Percentiles rank a stretch among this genome's conserved stretches.
phyloP scores from a whole-genome alignment of 30 jellyfish, hydroid and myxozoan species.

The Aurelia coerulea region DNA sequence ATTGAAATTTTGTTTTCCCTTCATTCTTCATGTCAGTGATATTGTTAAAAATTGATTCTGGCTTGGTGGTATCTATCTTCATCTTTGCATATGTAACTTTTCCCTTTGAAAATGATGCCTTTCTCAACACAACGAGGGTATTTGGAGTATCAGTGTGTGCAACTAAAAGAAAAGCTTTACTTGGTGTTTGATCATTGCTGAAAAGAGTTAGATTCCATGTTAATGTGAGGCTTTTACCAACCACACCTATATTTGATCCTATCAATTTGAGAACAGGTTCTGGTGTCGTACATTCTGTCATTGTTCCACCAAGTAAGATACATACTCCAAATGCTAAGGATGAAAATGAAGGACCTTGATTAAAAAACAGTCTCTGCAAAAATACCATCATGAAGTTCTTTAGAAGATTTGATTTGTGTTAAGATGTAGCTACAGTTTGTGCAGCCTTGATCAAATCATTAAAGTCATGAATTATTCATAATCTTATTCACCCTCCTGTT shows the following conservation, averaged over 20 bases:
- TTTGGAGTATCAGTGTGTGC: neutral
- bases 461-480: slow-evolving; percentile 1
- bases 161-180: neutral
- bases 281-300: neutral
- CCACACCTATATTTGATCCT: slow-evolving; percentile 30
- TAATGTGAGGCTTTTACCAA: slow-evolving; percentile 16
- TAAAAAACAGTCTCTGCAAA: neutral
- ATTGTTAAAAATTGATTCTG: slow-evolving; percentile 27
- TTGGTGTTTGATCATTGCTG: neutral
- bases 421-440: neutral
- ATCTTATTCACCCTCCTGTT: too few relatives aligned
- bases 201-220: slow-evolving; percentile 21
- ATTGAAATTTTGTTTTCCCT: slow-evolving; percentile 6
- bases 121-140: neutral
- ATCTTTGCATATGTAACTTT: neutral
- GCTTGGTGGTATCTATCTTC: neutral
- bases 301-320: slow-evolving; percentile 11
- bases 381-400: neutral
- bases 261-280: neutral
- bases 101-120: neutral
- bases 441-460: slow-evolving; percentile 11
- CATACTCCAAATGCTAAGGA: neutral
- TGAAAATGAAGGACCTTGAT: neutral
- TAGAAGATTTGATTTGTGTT: neutral
- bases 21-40: slow-evolving; percentile 10